phyloP scores from a whole-genome alignment of 1,140 invertebrate species.

The Ptiloglossa arizonensis region DNA sequence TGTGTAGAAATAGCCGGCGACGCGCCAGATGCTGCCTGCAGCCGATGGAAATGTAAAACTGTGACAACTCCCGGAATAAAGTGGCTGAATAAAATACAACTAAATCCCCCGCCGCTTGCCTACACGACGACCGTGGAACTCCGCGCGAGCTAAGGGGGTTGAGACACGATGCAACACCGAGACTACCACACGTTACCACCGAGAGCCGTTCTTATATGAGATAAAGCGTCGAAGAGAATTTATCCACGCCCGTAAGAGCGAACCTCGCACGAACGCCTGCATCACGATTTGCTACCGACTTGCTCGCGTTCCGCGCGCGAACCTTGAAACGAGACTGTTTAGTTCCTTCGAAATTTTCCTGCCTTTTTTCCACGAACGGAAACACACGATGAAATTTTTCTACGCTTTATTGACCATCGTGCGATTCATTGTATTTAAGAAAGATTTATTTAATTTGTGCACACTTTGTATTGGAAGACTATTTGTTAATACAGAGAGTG shows the following conservation, averaged over 20 bases:
- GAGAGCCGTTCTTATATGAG: constrained; percentile 10
- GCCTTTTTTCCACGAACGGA: no score
- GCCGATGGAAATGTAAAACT: constrained; percentile 80
- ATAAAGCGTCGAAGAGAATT: constrained; percentile 29
- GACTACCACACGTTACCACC: constrained; percentile 43
- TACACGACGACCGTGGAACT: constrained; percentile 24
- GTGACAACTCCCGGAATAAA: constrained; percentile 80
- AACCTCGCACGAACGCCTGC: not conserved
- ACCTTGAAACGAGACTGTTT: no score
- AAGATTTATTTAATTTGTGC: no score
- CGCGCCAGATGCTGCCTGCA: constrained; percentile 75
- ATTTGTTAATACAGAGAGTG: no score
- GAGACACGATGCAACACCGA: constrained; percentile 28
- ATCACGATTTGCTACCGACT: not conserved
- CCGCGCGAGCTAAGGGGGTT: constrained; percentile 18
- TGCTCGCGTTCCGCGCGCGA: not conserved
- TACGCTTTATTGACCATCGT: no score
- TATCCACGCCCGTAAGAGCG: not conserved
- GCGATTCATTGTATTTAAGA: no score
- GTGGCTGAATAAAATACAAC: constrained; percentile 81
- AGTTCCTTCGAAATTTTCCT: not conserved
- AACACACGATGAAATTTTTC: no score
- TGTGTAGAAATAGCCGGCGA: constrained; percentile 74
- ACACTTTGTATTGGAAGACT: no score
- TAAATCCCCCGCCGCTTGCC: constrained; percentile 71